Evolutionary conservation across 2,113 vertebrate species (phyloP).

Genomic region (Lycaon pictus): DNA sequence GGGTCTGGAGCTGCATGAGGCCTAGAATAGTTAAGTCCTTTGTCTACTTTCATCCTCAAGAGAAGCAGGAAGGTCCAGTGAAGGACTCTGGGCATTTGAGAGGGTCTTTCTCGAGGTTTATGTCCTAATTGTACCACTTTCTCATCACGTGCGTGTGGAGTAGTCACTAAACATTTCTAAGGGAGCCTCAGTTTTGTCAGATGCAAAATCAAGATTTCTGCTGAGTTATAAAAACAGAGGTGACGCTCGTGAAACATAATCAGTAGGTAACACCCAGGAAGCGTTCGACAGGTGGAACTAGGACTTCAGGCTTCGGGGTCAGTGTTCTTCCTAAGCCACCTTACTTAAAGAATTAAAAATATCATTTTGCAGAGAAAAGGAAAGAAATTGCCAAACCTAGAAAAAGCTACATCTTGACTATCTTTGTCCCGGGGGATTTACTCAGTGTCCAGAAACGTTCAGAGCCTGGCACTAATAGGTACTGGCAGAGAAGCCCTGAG

Average conservation of each 20-base stretch:
- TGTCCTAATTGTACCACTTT: neutral
- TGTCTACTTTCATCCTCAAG: neutral
- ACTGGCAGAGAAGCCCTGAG: too few species aligned
- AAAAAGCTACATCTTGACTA: neutral
- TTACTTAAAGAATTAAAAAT: neutral
- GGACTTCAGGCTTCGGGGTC: neutral
- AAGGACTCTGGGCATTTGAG: neutral
- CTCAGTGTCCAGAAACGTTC: neutral
- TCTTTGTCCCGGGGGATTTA: neutral
- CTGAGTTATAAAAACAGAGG: neutral
- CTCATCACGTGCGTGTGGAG: neutral
- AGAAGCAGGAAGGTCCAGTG: neutral
- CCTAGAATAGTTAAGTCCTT: neutral
- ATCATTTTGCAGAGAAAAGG: neutral
- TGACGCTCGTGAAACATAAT: rapidly evolving
- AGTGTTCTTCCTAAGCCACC: neutral
- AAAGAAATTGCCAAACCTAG: neutral
- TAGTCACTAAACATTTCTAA: neutral
- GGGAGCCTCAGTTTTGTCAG: neutral
- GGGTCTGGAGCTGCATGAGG: neutral
- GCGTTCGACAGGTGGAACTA: neutral
- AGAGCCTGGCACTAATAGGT: rapidly evolving
- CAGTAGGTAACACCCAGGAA: neutral
- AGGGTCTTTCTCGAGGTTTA: neutral
- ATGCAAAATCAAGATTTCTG: neutral